Base-by-base conservation (phyloP, 64 coral and sea anemone genomes). In the Montipora sp. region DNA sequence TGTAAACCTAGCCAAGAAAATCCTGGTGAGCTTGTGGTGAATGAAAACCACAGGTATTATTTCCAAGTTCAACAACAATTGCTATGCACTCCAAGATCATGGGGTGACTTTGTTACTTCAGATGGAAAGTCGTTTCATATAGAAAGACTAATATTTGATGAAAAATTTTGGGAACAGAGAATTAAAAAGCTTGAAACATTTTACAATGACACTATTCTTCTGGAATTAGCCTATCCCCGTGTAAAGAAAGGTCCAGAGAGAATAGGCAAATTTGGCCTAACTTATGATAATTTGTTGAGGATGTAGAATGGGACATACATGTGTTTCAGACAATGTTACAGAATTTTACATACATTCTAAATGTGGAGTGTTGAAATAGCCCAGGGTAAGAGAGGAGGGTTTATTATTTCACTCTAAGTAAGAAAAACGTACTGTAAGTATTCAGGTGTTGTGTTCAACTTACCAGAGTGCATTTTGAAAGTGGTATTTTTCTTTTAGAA, bases 31-130 rank as follows among this genome's bases (percentile, higher is more conserved):
- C 69, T 92, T 83, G 43, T 77, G 61, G 73, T 85, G 49, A 86
- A 92, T 59, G 22, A 90, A 49, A 90, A 82, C 69, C 84, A 93
- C 77, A 87, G 2, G 71, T 93, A 93, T 21, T 88, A 76, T 36
- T 88, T 53, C 79, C 91, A 93, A 87, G 80, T 93, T 60, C 91
- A 93, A 70, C 73, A 87, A 88, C 83, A 93, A 75, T n/a, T 88
- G 58, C 49, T 93, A 8, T 88, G 91, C 51, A 88, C 79, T 13
- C 76, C 81, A 77, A 84, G 77, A 93, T 53, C 67, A 36, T 93
- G 84, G 84, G 92, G 83, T 60, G 75, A 93, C 51, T 93, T 93
- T 93, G 51, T 93, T 15, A 66, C 83, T 16, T 93, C 91, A 79
- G 83, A 87, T 93, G 65, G 91, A n/a, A 63, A 87, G 57, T 78